Conservation (phyloP, 2,113 vertebrate species). For the Gobius niger region DNA sequence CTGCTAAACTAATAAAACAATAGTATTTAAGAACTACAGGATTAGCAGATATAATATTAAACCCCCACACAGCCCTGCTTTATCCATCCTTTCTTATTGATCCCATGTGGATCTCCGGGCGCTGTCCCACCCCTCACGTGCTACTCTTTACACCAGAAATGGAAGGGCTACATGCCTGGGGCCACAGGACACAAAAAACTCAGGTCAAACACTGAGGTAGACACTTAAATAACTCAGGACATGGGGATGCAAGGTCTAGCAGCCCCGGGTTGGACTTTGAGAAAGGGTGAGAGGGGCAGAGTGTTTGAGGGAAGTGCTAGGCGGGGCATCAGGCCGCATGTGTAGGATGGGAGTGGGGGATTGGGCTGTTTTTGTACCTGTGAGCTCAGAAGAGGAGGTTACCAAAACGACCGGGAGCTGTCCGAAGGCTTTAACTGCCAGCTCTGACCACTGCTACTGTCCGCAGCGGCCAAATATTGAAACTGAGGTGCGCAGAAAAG, state of each 20-base stretch:
- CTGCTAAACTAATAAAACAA: no score
- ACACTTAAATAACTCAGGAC: conserved; percentile 46
- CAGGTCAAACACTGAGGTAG: conserved; percentile 53
- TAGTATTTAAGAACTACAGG: no score
- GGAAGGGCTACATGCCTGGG: conserved; percentile 52
- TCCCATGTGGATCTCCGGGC: conserved; percentile 11
- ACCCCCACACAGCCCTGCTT: background rate
- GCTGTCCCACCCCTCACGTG: conserved; percentile 24
- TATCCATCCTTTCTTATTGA: background rate
- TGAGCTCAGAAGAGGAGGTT: conserved; percentile 82
- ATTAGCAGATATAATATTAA: no score
- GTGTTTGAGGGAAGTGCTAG: conserved; percentile 51
- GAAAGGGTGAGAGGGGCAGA: conserved; percentile 59
- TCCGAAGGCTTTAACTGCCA: conserved; percentile 96
- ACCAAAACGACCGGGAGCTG: conserved; percentile 92
- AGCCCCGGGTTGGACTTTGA: conserved; percentile 55
- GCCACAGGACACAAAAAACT: conserved; percentile 46
- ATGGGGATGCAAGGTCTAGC: conserved; percentile 51
- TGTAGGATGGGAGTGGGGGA: conserved; percentile 41
- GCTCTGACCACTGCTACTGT: conserved; percentile 90
- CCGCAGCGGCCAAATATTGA: conserved; percentile 90
- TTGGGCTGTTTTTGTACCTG: conserved; percentile 85
- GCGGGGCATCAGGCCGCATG: conserved; percentile 53
- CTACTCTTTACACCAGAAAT: conserved; percentile 21
- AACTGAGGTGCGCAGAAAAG: conserved; percentile 82